phyloP scores from a whole-genome alignment of 2,113 vertebrate species.

The Kryptolebias marmoratus region DNA sequence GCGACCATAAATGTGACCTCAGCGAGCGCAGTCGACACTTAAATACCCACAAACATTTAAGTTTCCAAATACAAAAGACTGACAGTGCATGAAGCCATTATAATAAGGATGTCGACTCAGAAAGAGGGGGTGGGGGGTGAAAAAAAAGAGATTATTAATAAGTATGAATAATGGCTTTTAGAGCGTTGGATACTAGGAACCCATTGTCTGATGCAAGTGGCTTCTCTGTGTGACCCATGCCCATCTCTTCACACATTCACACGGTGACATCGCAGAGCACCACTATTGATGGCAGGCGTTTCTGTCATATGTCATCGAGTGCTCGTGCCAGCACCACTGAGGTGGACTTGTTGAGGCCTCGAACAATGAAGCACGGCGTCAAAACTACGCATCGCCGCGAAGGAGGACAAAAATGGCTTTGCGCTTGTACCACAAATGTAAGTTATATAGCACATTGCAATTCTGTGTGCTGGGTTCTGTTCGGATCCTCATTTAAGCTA shows the following conservation, averaged over 20 bases:
- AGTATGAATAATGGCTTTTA: constrained; percentile 81
- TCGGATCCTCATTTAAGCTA: too few species aligned
- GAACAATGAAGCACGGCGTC: neutral
- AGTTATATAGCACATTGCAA: too few species aligned
- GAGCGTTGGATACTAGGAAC: constrained; percentile 65
- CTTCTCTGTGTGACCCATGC: constrained; percentile 65
- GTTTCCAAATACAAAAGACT: constrained; percentile 26
- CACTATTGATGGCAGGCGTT: constrained; percentile 67
- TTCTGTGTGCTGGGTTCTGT: too few species aligned
- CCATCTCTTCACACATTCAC: constrained; percentile 56
- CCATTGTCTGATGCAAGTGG: constrained; percentile 74
- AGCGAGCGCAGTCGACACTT: constrained; percentile 48
- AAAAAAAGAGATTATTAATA: constrained; percentile 73
- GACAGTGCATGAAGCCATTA: constrained; percentile 57
- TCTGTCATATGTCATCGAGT: constrained; percentile 70
- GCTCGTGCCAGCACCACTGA: constrained; percentile 52
- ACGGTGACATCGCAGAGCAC: constrained; percentile 76
- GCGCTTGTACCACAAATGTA: neutral
- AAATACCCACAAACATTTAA: constrained; percentile 59
- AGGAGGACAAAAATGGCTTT: neutral
- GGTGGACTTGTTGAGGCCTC: constrained; percentile 25
- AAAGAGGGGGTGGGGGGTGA: constrained; percentile 10
- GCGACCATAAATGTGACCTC: constrained; percentile 51
- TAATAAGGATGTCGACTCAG: constrained; percentile 53
- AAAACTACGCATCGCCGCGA: neutral